Percentiles rank a stretch among this genome's conserved stretches.
Conservation (phyloP, 2,888 invertebrate genomes). For the Eilema depressum region DNA sequence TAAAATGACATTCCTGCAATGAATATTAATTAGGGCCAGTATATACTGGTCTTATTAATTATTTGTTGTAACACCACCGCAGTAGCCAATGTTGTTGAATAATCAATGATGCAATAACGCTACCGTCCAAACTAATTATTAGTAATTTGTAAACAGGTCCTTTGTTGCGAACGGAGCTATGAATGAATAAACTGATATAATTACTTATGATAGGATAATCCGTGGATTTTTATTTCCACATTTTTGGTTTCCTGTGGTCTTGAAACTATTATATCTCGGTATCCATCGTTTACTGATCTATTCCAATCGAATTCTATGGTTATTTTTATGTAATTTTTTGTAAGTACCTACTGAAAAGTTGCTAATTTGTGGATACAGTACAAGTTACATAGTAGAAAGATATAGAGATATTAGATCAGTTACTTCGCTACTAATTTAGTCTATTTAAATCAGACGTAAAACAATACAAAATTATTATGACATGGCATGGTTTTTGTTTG, state of each 20-base stretch:
- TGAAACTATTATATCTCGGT: background rate
- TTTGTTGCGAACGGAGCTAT: conserved; percentile 12
- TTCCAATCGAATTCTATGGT: no score
- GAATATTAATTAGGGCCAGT: conserved; percentile 41
- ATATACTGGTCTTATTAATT: conserved; percentile 39
- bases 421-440: no score
- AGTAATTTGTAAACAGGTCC: conserved; percentile 32
- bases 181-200: conserved; percentile 11
- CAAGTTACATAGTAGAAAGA: no score
- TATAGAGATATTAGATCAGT: no score
- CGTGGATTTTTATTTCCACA: background rate
- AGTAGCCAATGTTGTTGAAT: conserved; percentile 42
- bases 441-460: no score
- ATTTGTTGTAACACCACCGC: conserved; percentile 40
- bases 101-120: conserved; percentile 41
- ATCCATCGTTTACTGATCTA: background rate
- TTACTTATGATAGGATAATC: conserved; percentile 3
- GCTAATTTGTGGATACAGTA: no score
- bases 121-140: conserved; percentile 30
- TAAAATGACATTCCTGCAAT: conserved; percentile 34
- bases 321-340: no score
- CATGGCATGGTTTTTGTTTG: no score
- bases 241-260: background rate
- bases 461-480: no score
- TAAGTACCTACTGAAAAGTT: no score